Evolutionary conservation across 2,888 invertebrate genomes (phyloP).

Genomic region (Drosophila flavopinicola): DNA sequence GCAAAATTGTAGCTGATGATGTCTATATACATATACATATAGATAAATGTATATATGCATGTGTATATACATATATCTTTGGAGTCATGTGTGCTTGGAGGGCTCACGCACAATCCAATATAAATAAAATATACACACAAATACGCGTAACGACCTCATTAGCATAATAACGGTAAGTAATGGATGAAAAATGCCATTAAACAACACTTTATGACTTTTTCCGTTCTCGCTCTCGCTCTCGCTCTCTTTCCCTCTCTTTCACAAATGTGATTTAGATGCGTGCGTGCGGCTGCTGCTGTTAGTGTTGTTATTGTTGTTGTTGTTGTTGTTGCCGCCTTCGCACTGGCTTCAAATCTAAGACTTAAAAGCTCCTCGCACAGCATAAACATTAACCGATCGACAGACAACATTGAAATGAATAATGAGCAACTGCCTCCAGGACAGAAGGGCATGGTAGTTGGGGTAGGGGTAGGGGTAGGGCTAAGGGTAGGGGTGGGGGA

Average conservation of each 20-base stretch:
- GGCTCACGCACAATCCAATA: conserved; percentile 66
- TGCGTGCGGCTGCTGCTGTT: conserved; percentile 35
- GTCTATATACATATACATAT: conserved; percentile 34
- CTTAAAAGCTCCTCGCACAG: conserved; percentile 59
- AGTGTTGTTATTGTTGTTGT: not conserved
- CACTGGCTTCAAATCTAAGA: conserved; percentile 65
- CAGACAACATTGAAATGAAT: conserved; percentile 49
- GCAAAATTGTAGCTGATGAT: conserved; percentile 54
- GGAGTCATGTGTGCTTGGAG: conserved; percentile 22
- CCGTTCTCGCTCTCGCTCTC: conserved; percentile 15
- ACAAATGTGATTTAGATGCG: conserved; percentile 57
- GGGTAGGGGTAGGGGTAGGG: too few species aligned
- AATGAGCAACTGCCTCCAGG: conserved; percentile 14
- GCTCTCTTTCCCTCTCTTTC: conserved; percentile 24
- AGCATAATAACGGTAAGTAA: conserved; percentile 83
- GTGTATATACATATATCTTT: not conserved
- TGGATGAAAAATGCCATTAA: conserved; percentile 83
- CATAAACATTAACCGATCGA: conserved; percentile 59
- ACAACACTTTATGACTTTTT: conserved; percentile 84
- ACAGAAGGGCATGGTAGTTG: too few species aligned
- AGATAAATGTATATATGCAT: not conserved
- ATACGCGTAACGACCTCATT: conserved; percentile 82
- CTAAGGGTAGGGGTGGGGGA: too few species aligned
- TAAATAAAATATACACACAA: conserved; percentile 79
- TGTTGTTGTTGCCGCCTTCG: conserved; percentile 47